Conservation (phyloP, 2,888 invertebrate species). For the Miltochrista miniata region DNA sequence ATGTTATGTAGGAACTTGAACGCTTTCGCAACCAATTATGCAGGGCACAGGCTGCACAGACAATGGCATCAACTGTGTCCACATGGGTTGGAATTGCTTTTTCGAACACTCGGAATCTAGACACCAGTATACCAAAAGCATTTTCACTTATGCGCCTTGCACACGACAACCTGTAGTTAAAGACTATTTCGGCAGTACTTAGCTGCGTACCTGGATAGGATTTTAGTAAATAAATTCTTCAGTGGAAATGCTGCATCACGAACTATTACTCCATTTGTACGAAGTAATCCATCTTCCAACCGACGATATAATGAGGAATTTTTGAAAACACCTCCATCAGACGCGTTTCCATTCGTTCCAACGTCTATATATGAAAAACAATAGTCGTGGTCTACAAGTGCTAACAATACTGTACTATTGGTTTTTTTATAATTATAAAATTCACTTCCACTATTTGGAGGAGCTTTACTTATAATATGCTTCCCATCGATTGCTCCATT, state of each 20-base stretch:
- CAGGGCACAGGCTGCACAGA: neutral
- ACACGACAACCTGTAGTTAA: slow-evolving; percentile 15
- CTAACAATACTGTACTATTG: slow-evolving; percentile 35
- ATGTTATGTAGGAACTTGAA: neutral
- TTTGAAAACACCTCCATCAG: neutral
- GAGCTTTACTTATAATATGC: slow-evolving; percentile 27
- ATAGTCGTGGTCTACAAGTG: slow-evolving; percentile 28
- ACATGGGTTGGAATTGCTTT: neutral
- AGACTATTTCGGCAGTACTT: slow-evolving; percentile 8
- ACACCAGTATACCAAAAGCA: neutral
- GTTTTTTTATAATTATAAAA: slow-evolving; percentile 36
- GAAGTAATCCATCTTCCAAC: neutral
- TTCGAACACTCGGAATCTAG: neutral
- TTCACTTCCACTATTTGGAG: slow-evolving; percentile 22
- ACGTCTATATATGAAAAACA: neutral
- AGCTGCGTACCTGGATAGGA: neutral
- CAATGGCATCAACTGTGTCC: neutral
- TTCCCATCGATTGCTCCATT: slow-evolving; percentile 34
- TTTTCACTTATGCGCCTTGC: slow-evolving; percentile 15
- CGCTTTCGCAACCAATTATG: neutral
- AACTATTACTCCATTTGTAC: neutral
- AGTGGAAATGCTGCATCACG: neutral
- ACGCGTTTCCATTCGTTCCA: neutral
- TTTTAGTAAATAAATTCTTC: neutral
- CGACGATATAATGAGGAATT: neutral